Percentiles rank a stretch among this genome's conserved stretches.
These are phyloP conservation scores for Copsychus sechellarum DNA, from an alignment of 2,113 vertebrate species.

Conservation along the genomic window DNA sequence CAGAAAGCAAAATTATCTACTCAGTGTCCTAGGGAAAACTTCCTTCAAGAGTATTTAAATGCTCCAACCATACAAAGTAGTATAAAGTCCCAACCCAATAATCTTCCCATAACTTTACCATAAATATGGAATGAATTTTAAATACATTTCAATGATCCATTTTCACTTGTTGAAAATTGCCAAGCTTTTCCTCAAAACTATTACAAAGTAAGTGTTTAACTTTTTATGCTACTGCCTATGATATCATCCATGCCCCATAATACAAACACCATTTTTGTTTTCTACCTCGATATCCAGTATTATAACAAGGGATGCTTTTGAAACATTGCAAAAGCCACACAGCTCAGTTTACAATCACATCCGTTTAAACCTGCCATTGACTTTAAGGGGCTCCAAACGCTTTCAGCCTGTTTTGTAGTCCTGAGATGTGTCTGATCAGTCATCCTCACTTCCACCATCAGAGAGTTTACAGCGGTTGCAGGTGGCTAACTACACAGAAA, in stretches of 20 bases:
- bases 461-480: fast-evolving
- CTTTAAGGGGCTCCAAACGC: not conserved
- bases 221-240: not conserved
- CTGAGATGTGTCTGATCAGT: not conserved
- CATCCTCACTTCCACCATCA: not conserved
- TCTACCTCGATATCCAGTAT: not conserved
- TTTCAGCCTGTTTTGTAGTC: not conserved
- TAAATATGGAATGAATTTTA: not conserved
- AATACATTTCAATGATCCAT: not conserved
- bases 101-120: not conserved
- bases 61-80: not conserved
- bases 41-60: not conserved
- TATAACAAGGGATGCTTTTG: not conserved
- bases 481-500: not conserved
- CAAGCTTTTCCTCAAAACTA: not conserved
- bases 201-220: not conserved
- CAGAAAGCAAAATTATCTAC: not conserved
- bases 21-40: not conserved
- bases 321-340: not conserved
- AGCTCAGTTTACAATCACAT: not conserved
- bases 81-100: not conserved
- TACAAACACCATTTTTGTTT: fast-evolving
- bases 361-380: not conserved
- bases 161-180: not conserved
- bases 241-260: not conserved